These are phyloP conservation scores for Platysternon megacephalum DNA, from an alignment of 2,113 vertebrate species.

Conservation along the genomic window DNA sequence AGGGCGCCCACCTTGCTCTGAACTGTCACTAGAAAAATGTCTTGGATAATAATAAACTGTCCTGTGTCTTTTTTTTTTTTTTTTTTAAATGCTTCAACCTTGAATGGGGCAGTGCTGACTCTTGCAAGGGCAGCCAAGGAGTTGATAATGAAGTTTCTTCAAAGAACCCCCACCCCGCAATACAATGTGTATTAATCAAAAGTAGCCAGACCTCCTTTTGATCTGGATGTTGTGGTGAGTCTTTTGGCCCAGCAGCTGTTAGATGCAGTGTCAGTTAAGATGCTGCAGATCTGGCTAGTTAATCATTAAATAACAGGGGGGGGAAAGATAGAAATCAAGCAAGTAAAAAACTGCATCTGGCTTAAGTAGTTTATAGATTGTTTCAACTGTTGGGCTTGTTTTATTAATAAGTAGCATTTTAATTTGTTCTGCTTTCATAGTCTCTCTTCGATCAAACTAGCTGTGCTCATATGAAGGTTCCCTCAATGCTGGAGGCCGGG, in stretches of 20 bases:
- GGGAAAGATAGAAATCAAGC: not conserved
- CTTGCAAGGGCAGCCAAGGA: not conserved
- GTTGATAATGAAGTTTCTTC: not conserved
- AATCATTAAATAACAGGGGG: not conserved
- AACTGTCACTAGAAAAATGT: not conserved
- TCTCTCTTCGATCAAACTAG: not conserved
- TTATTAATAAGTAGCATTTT: not conserved
- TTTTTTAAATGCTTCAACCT: slow-evolving; percentile 45
- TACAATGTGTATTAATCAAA: not conserved
- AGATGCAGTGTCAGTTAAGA: not conserved
- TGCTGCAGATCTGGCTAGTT: not conserved
- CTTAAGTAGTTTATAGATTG: not conserved
- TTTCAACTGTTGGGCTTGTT: not conserved
- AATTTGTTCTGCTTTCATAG: not conserved
- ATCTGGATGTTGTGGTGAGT: not conserved
- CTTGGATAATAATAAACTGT: slow-evolving; percentile 5
- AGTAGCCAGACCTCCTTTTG: not conserved
- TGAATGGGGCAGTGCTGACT: not conserved
- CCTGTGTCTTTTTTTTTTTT: not conserved
- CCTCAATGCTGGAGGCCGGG: not conserved
- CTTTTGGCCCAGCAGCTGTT: not conserved
- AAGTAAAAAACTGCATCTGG: not conserved
- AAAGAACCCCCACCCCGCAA: accelerated
- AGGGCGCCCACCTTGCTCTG: not conserved
- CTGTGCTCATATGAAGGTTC: not conserved